These are phyloP conservation scores for Xyliphius kryptos DNA, from an alignment of 2,113 vertebrate species.

Conservation along the genomic window DNA sequence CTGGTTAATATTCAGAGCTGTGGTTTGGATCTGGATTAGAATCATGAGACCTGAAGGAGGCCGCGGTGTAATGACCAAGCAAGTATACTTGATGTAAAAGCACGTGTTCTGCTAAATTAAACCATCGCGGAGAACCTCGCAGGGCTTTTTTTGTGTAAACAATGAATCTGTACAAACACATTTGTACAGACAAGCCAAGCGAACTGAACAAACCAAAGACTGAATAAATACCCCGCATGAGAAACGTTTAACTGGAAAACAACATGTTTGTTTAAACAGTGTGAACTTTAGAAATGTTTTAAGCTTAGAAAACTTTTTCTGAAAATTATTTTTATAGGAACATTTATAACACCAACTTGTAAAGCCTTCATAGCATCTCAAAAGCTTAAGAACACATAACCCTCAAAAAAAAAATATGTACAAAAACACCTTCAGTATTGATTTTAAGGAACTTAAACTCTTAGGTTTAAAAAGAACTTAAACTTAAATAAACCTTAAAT, in stretches of 20 bases:
- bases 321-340: no score
- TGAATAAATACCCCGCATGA: no score
- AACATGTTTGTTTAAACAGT: neutral
- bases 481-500: no score
- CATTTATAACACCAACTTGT: no score
- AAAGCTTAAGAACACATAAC: no score
- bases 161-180: neutral
- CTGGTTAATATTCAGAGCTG: slow-evolving; percentile 34
- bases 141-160: neutral
- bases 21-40: slow-evolving; percentile 15
- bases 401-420: no score
- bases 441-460: no score
- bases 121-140: neutral
- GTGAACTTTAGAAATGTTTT: no score
- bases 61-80: slow-evolving; percentile 3
- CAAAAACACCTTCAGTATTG: no score
- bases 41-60: slow-evolving; percentile 28
- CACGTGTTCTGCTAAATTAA: neutral
- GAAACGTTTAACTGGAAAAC: neutral
- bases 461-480: no score
- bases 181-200: neutral
- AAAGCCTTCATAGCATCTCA: no score
- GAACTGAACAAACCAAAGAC: neutral
- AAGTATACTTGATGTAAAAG: neutral
- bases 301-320: no score